phyloP scores from a whole-genome alignment of 1,140 invertebrate genomes.

The Acarapis woodi region DNA sequence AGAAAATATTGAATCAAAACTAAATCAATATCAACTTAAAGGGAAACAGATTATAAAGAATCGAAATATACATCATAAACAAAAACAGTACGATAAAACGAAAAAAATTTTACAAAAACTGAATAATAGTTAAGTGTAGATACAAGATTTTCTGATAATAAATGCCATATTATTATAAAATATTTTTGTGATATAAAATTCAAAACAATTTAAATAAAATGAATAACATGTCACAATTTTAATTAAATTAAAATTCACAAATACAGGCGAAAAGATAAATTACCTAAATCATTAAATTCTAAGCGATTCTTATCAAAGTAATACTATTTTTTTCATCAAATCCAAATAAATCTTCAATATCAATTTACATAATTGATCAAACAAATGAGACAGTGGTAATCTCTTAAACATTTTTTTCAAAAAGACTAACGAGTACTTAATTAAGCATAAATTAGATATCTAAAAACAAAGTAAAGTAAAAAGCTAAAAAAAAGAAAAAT shows the following conservation, averaged over 20 bases:
- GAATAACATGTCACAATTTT: not conserved
- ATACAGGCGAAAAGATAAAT: not conserved
- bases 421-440: too few relatives aligned
- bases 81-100: too few relatives aligned
- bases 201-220: not conserved
- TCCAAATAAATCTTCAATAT: not conserved
- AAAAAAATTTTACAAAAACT: too few relatives aligned
- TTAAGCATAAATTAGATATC: too few relatives aligned
- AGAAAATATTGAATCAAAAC: constrained; percentile 3
- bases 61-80: too few relatives aligned
- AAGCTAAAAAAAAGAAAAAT: too few relatives aligned
- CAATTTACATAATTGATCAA: not conserved
- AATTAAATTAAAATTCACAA: not conserved
- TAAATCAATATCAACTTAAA: too few relatives aligned
- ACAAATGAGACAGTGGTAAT: too few relatives aligned
- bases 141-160: not conserved
- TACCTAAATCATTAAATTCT: not conserved
- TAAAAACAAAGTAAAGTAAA: too few relatives aligned
- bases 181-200: not conserved
- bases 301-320: not conserved
- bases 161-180: not conserved
- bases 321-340: not conserved
- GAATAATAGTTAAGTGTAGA: too few relatives aligned
- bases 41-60: too few relatives aligned
- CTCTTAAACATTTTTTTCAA: too few relatives aligned